Percentiles rank a stretch among this genome's conserved stretches.
These are phyloP conservation scores for Phyllostomus hastatus DNA, from an alignment of 2,113 vertebrate species.

Conservation along the genomic window DNA sequence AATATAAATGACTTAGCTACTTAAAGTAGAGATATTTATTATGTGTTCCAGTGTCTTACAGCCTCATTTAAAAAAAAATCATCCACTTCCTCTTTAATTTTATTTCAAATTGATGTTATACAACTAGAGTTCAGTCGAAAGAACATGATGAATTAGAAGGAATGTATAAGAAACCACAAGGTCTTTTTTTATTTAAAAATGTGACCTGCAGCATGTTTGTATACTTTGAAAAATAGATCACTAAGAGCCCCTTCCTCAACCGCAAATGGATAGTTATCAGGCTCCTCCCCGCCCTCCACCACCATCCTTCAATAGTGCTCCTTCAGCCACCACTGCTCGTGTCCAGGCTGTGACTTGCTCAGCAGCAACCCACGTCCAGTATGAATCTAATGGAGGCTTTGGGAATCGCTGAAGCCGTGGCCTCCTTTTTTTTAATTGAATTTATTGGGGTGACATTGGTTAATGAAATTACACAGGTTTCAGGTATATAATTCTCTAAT, in stretches of 20 bases:
- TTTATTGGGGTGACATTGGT: background rate
- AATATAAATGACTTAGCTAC: background rate
- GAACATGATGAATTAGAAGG: background rate
- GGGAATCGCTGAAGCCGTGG: background rate
- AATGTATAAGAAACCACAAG: background rate
- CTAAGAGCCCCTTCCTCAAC: background rate
- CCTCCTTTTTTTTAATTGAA: background rate
- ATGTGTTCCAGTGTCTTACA: background rate
- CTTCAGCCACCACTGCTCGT: background rate
- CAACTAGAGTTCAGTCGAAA: background rate
- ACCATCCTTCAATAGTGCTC: background rate
- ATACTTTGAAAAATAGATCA: background rate
- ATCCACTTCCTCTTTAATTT: background rate
- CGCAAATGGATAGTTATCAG: background rate
- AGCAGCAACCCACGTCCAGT: background rate
- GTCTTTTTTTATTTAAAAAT: constrained; percentile 30
- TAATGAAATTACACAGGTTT: background rate
- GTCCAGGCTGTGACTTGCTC: background rate
- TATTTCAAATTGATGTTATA: background rate
- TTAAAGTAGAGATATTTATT: background rate
- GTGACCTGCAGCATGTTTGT: background rate
- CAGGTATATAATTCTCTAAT: background rate
- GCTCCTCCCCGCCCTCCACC: too few relatives aligned
- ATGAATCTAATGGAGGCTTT: background rate
- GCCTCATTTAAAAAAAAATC: background rate